These are phyloP conservation scores for Osmerus mordax DNA, from an alignment of 2,113 vertebrate species.

Conservation along the genomic window DNA sequence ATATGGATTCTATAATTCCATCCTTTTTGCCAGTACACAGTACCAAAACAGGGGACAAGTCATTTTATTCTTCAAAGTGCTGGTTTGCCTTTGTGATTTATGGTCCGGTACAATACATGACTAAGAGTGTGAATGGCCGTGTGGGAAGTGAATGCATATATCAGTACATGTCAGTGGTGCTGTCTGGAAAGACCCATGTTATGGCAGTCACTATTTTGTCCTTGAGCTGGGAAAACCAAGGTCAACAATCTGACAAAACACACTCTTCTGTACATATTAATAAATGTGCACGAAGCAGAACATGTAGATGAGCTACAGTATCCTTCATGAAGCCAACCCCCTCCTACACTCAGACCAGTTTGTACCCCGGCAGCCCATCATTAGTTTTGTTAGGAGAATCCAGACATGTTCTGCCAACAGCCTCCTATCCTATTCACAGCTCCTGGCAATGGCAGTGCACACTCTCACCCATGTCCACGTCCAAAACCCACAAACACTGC, in stretches of 20 bases:
- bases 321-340: neutral
- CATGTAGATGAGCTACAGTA: neutral
- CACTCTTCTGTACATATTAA: conserved; percentile 24
- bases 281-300: neutral
- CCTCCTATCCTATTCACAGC: conserved; percentile 8
- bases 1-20: conserved; percentile 17
- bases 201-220: conserved; percentile 27
- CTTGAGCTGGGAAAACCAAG: conserved; percentile 52
- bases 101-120: conserved; percentile 43
- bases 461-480: neutral
- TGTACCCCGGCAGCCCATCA: too few species aligned
- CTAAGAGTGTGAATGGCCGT: conserved; percentile 31
- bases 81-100: conserved; percentile 45
- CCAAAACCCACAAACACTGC: neutral
- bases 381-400: too few species aligned
- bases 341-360: too few species aligned
- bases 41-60: neutral
- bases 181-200: conserved; percentile 7
- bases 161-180: conserved; percentile 52
- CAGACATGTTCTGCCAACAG: conserved; percentile 8
- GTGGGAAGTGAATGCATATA: conserved; percentile 55
- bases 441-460: neutral
- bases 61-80: conserved; percentile 25
- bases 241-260: conserved; percentile 28
- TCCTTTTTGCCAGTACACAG: neutral